Base-by-base conservation (phyloP, 2,888 invertebrate species). In the Muscina levida region DNA sequence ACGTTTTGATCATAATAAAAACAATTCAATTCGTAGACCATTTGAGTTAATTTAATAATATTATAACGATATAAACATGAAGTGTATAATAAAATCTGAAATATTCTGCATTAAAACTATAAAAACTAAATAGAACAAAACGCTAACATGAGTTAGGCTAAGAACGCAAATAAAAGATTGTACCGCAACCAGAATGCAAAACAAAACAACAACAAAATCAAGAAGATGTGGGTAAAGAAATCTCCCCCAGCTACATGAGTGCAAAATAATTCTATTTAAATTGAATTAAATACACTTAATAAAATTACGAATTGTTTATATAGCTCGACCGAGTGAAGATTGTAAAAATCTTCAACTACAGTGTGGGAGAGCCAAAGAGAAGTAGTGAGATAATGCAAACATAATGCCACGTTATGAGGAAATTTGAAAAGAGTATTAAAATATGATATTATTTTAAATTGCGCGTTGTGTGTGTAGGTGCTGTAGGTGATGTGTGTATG, bases 231-330 rank as follows among this genome's bases (percentile, higher is more conserved):
- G n/a, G 10, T 2, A 2, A 44, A 44, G 44, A 13, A 44, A 44
- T 44, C n/a, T 44, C 53, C 31, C 4, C 31, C 53, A 24, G 10
- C 24, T 22, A 13, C 48, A n/a, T 19, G 48, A 37, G 5, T 37
- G 13, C 44, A 24, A 53, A 53, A 22, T 53, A 53, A 11, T 53
- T 53, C 13, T 53, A 53, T 24, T 22, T 22, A 17, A 39, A 56
- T 65, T 39, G 44, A 65, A 53, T 56, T 56, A 72, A 72, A 53
- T 72, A 65, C 31, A 31, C 72, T 65, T 56, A 53, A 72, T 65
- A 72, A 65, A 65, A 65, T 15, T 62, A 72, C 22, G 51, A 62
- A 72, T 42, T 72, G 39, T 72, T 62, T 62, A 53, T 42, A 62
- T 13, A 22, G 2, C 53, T 17, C n/a, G n/a, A 46, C n/a, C 17